Conservation (phyloP, 2,888 invertebrate genomes). For the Nemotelus pantherinus region DNA sequence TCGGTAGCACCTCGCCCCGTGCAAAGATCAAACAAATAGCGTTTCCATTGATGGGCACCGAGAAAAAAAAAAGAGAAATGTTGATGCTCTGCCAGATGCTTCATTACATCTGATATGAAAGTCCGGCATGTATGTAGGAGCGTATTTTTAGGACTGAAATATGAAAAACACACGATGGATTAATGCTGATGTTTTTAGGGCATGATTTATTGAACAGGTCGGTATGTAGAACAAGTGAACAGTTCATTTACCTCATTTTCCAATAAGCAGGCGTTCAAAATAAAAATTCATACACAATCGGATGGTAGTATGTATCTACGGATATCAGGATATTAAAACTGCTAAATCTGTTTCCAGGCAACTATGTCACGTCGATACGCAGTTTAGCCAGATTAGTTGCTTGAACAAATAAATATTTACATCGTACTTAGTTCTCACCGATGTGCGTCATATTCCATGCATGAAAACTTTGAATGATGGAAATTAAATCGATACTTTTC, state of each 20-base stretch:
- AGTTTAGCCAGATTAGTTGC: no score
- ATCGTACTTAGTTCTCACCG: no score
- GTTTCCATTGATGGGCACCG: neutral
- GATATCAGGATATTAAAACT: no score
- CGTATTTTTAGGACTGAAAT: neutral
- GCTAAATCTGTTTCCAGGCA: no score
- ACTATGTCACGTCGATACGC: no score
- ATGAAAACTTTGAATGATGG: no score
- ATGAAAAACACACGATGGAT: neutral
- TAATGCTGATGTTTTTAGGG: neutral
- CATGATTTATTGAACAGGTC: neutral
- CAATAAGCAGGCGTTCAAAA: neutral
- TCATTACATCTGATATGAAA: slow-evolving; percentile 7
- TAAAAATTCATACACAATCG: neutral
- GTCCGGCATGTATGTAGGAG: neutral
- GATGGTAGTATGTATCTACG: no score
- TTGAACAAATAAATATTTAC: no score
- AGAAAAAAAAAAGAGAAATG: neutral
- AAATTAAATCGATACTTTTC: no score
- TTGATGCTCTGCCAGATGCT: slow-evolving; percentile 3
- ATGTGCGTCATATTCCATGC: no score
- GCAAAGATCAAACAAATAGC: neutral
- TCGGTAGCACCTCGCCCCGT: neutral
- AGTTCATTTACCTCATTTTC: neutral
- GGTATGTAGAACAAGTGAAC: neutral